phyloP scores from a whole-genome alignment of 2,797 vertebrate genomes.

The Gymnopithys bicolor region DNA sequence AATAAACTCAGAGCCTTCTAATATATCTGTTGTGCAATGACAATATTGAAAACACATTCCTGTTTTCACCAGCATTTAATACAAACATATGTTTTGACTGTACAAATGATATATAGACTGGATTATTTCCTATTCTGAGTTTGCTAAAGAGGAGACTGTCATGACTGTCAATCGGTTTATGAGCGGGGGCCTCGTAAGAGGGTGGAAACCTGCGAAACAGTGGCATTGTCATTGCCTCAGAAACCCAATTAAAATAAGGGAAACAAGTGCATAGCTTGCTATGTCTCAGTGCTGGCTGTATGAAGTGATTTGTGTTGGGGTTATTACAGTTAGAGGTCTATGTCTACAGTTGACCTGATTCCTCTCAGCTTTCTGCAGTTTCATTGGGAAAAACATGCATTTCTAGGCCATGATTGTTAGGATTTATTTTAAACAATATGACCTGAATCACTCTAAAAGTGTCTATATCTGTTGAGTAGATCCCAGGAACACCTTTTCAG shows the following conservation, averaged over 20 bases:
- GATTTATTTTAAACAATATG: not conserved
- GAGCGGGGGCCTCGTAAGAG: rapidly evolving
- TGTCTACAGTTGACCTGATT: not conserved
- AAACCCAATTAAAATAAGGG: not conserved
- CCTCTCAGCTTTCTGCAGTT: not conserved
- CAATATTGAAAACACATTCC: not conserved
- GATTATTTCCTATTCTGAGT: not conserved
- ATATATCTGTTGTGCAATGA: not conserved
- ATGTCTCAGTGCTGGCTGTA: not conserved
- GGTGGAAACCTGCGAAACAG: rapidly evolving
- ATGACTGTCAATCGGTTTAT: not conserved
- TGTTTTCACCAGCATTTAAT: not conserved
- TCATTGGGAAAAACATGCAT: not conserved
- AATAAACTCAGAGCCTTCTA: not conserved
- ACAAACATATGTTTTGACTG: not conserved
- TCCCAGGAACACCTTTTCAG: not conserved
- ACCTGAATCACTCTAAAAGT: not conserved
- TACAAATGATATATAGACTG: not conserved
- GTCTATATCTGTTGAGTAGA: not conserved
- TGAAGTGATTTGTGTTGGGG: not conserved
- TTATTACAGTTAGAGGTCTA: not conserved
- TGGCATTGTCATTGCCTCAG: not conserved
- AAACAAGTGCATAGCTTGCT: not conserved
- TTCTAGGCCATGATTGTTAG: not conserved
- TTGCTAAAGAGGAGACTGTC: not conserved